phyloP scores from a whole-genome alignment of 2,888 invertebrate genomes.

The Apodemia hepburni region DNA sequence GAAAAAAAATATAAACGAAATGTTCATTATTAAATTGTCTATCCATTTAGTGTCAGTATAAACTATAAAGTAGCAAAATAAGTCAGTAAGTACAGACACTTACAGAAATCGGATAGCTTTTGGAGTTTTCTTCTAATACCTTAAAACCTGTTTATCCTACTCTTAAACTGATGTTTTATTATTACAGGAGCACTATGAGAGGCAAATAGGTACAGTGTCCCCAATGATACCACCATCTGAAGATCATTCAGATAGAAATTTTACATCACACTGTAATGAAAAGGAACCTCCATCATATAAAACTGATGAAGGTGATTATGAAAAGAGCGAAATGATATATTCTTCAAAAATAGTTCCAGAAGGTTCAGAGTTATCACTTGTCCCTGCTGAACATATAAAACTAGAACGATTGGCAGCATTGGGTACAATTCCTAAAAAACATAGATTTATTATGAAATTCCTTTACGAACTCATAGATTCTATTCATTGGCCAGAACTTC shows the following conservation, averaged over 20 bases:
- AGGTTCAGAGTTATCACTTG: slow-evolving; percentile 42
- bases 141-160: no score
- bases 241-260: background rate
- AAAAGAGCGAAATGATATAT: slow-evolving; percentile 35
- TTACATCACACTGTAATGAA: background rate
- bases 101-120: no score
- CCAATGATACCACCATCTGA: slow-evolving; percentile 36
- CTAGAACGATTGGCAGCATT: slow-evolving; percentile 34
- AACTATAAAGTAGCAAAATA: no score
- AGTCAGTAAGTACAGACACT: no score
- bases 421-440: slow-evolving; percentile 35
- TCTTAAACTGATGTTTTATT: slow-evolving; percentile 2
- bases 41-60: no score
- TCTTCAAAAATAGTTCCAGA: slow-evolving; percentile 27
- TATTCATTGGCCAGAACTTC: slow-evolving; percentile 25
- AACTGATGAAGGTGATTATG: background rate
- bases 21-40: no score
- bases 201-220: slow-evolving; percentile 51
- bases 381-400: slow-evolving; percentile 43
- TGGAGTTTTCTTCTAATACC: no score
- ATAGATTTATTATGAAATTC: slow-evolving; percentile 46
- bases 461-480: slow-evolving; percentile 45
- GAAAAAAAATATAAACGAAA: no score
- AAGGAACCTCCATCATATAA: background rate
- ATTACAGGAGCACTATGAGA: slow-evolving; percentile 54